phyloP scores from a whole-genome alignment of 2,113 vertebrate genomes.

The Actenoides lindsayi region DNA sequence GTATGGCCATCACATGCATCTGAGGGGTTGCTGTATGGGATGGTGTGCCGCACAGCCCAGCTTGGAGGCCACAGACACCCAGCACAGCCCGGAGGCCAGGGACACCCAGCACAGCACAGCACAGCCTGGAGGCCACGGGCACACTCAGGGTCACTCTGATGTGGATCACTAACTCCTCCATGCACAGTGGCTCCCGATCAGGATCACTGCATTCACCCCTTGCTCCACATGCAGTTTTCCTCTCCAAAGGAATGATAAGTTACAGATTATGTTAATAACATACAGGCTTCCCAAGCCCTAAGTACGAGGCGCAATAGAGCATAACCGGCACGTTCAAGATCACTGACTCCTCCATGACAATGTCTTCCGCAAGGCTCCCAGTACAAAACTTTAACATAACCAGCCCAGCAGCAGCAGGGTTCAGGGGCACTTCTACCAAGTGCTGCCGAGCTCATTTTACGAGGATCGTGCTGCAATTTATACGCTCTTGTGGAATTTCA shows the following conservation, averaged over 20 bases:
- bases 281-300: background rate
- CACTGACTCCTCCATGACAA: background rate
- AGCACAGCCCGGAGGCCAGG: background rate
- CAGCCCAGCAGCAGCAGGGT: background rate
- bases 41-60: background rate
- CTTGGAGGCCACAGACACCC: background rate
- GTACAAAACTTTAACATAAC: background rate
- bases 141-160: background rate
- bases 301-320: background rate
- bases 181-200: background rate
- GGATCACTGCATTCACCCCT: constrained; percentile 12
- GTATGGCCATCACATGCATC: rapidly evolving
- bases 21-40: rapidly evolving
- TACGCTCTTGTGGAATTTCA: background rate
- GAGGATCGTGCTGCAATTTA: background rate
- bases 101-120: background rate
- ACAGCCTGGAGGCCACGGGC: background rate
- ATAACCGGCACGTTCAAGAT: background rate
- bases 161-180: background rate
- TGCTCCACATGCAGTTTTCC: background rate
- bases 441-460: constrained; percentile 24
- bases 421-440: rapidly evolving
- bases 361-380: background rate
- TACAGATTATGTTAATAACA: constrained; percentile 41
- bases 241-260: background rate